Conservation (phyloP, 2,797 vertebrate species). For the Pangasius larnaudii region DNA sequence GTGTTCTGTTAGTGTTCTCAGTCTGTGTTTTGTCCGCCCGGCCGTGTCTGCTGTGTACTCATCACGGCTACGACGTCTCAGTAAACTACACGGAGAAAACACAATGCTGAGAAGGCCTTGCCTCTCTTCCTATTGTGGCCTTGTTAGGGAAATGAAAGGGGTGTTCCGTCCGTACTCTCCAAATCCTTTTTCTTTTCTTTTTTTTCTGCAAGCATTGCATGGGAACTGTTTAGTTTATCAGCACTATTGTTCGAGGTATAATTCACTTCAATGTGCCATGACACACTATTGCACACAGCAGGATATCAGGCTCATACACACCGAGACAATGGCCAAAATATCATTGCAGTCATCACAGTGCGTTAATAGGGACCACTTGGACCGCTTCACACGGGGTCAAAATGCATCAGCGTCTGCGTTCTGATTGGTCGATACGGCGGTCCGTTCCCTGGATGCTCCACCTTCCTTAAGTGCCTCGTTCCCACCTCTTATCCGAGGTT, state of each 20-base stretch:
- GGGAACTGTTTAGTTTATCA: conserved; percentile 62
- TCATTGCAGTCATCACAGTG: conserved; percentile 36
- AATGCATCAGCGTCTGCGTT: neutral
- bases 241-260: conserved; percentile 56
- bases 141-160: conserved; percentile 76
- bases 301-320: conserved; percentile 52
- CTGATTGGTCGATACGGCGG: conserved; percentile 37
- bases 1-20: neutral
- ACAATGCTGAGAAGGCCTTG: conserved; percentile 74
- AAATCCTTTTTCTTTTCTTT: conserved; percentile 61
- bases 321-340: conserved; percentile 50
- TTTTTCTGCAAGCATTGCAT: conserved; percentile 51
- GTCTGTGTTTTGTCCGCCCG: neutral
- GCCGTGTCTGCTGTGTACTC: conserved; percentile 40
- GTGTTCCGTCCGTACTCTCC: conserved; percentile 64
- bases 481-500: conserved; percentile 72
- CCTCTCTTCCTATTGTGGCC: conserved; percentile 71
- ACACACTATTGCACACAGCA: conserved; percentile 49
- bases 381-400: neutral
- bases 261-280: conserved; percentile 57
- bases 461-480: conserved; percentile 16
- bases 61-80: conserved; percentile 45
- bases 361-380: conserved; percentile 10
- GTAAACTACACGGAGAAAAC: conserved; percentile 63
- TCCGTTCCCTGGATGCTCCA: conserved; percentile 17